A percentile compares a stretch with the other conserved stretches of the same genome.
Conservation (phyloP, 2,797 vertebrate genomes). For the Choloepus didactylus region DNA sequence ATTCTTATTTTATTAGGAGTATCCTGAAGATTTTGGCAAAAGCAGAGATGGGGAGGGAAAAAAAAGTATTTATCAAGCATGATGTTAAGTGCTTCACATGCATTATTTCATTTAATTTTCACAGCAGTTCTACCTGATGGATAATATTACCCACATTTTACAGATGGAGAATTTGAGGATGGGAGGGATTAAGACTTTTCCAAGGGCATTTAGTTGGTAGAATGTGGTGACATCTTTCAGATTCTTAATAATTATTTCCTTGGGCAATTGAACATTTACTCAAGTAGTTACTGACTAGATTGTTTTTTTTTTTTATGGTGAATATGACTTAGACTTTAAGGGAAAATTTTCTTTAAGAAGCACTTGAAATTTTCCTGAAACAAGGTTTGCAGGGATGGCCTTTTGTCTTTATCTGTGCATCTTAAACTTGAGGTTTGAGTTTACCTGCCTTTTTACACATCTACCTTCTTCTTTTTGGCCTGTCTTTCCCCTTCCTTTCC, state of each 20-base stretch:
- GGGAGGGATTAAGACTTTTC: not conserved
- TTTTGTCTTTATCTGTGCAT: not conserved
- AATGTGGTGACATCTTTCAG: not conserved
- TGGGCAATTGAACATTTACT: not conserved
- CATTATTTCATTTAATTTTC: not conserved
- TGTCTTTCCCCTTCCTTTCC: not conserved
- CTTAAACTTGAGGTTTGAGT: not conserved
- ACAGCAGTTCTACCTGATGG: not conserved
- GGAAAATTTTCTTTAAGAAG: not conserved
- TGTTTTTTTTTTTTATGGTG: not conserved
- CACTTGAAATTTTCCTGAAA: constrained; percentile 12
- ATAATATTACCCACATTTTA: not conserved
- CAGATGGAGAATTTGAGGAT: not conserved
- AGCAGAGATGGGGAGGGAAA: not conserved
- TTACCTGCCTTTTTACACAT: not conserved
- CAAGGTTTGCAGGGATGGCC: not conserved
- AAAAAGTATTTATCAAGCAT: not conserved
- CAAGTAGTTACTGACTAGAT: constrained; percentile 20
- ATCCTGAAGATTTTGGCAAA: constrained; percentile 31
- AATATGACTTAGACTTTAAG: not conserved
- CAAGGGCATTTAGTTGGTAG: not conserved
- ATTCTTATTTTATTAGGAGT: constrained; percentile 26
- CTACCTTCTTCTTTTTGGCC: not conserved
- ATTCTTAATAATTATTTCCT: not conserved
- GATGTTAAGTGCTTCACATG: not conserved